Percentiles rank a stretch among this genome's conserved stretches.
Evolutionary conservation across 2,797 vertebrate species (phyloP).

Genomic region (Petrocephalus sullivani): DNA sequence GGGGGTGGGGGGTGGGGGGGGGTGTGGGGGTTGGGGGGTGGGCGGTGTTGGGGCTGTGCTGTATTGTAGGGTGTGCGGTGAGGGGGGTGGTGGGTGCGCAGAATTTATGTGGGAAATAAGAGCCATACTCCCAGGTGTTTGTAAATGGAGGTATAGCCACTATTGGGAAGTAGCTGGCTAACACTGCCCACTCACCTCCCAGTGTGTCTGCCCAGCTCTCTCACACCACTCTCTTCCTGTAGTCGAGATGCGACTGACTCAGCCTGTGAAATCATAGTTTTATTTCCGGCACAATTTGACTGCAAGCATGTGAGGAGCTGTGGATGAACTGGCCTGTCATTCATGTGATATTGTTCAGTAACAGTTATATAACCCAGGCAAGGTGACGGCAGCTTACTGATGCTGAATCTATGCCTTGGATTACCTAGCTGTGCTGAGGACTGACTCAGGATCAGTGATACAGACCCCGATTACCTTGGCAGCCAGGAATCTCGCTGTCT

Average conservation of each 20-base stretch:
- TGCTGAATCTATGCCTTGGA: neutral
- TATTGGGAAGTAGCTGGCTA: neutral
- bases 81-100: neutral
- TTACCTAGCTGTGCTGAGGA: neutral
- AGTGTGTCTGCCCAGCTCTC: neutral
- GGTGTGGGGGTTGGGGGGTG: no score
- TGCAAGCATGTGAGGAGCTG: neutral
- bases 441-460: conserved; percentile 2
- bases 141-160: neutral
- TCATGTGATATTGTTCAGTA: conserved; percentile 7
- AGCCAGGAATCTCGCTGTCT: neutral
- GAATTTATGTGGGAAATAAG: neutral
- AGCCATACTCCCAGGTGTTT: neutral
- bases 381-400: neutral
- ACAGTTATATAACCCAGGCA: conserved; percentile 1
- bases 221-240: neutral
- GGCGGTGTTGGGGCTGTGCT: no score
- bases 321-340: neutral
- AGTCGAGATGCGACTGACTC: neutral
- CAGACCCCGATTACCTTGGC: neutral
- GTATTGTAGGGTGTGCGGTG: no score
- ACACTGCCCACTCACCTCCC: neutral
- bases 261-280: conserved; percentile 3
- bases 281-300: neutral
- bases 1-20: no score